phyloP scores from a whole-genome alignment of 1,140 invertebrate species.

The Zaprionus inermis region DNA sequence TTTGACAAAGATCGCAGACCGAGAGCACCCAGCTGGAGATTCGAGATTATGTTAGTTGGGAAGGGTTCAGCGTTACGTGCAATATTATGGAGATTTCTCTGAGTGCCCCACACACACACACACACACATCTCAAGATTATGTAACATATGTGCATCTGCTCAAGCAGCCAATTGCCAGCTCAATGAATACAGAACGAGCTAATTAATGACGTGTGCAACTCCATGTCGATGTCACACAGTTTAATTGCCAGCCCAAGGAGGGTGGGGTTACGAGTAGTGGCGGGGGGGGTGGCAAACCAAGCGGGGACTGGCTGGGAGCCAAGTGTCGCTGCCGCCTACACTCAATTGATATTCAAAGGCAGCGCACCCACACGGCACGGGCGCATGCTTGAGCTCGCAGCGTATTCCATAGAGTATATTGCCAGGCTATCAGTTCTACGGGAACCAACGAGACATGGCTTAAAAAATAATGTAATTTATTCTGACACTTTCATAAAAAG shows the following conservation, averaged over 20 bases:
- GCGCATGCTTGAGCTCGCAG: not conserved
- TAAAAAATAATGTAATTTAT: conserved; percentile 81
- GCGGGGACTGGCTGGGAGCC: not conserved
- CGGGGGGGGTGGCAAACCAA: conserved; percentile 11
- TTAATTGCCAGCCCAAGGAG: conserved; percentile 61
- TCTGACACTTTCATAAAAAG: conserved; percentile 81
- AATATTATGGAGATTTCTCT: not conserved
- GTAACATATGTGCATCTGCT: conserved; percentile 40
- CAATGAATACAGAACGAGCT: conserved; percentile 53
- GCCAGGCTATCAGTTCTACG: conserved; percentile 53
- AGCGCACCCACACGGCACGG: conserved; percentile 24
- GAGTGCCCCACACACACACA: not conserved
- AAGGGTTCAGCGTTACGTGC: conserved; percentile 17
- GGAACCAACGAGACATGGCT: conserved; percentile 43
- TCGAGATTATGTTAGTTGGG: conserved; percentile 1
- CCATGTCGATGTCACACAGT: conserved; percentile 60
- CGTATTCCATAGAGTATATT: not conserved
- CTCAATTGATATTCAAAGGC: conserved; percentile 62
- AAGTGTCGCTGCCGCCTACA: conserved; percentile 36
- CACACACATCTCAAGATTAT: conserved; percentile 26
- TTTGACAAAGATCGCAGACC: conserved; percentile 48
- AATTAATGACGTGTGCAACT: conserved; percentile 65
- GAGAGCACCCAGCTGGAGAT: conserved; percentile 52
- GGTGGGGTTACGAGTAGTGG: too few species aligned
- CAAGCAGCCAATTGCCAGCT: conserved; percentile 28